Percentiles rank a stretch among this genome's conserved stretches.
Evolutionary conservation across 30 jellyfish, hydroid and myxozoan genomes (phyloP).

Genomic region (Aurelia aurita): DNA sequence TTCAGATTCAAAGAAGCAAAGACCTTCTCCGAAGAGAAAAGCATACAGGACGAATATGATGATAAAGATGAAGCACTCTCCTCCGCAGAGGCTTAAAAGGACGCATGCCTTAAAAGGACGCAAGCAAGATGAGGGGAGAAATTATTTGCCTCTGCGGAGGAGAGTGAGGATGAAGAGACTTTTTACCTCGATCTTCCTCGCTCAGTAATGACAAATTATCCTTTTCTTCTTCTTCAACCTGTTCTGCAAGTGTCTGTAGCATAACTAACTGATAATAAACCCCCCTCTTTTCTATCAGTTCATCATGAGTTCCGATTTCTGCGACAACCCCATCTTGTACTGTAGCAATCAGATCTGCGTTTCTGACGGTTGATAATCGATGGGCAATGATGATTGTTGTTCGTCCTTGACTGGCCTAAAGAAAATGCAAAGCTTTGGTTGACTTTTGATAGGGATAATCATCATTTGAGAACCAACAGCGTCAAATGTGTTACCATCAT

Average conservation of each 20-base stretch:
- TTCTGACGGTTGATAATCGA: constrained; percentile 92
- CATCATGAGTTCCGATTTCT: constrained; percentile 93
- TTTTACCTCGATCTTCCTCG: constrained; percentile 74
- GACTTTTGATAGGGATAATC: too few relatives aligned
- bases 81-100: too few relatives aligned
- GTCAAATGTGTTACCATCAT: too few relatives aligned
- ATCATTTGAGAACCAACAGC: too few relatives aligned
- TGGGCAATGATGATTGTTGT: constrained; percentile 98
- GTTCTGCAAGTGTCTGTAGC: constrained; percentile 84
- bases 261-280: constrained; percentile 91
- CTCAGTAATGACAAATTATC: constrained; percentile 66
- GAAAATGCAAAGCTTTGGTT: not conserved
- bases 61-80: too few relatives aligned
- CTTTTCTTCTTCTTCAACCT: constrained; percentile 71
- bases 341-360: constrained; percentile 93
- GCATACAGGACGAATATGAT: too few relatives aligned
- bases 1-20: too few relatives aligned
- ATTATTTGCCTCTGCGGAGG: too few relatives aligned
- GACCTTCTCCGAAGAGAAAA: too few relatives aligned
- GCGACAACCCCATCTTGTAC: constrained; percentile 91
- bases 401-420: constrained; percentile 97
- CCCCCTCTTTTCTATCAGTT: constrained; percentile 85
- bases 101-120: too few relatives aligned
- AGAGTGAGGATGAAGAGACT: not conserved
- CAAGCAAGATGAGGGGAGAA: too few relatives aligned